Percentiles rank a stretch among this genome's conserved stretches.
Evolutionary conservation across 2,797 vertebrate genomes (phyloP).

Genomic region (Vespertilio murinus): DNA sequence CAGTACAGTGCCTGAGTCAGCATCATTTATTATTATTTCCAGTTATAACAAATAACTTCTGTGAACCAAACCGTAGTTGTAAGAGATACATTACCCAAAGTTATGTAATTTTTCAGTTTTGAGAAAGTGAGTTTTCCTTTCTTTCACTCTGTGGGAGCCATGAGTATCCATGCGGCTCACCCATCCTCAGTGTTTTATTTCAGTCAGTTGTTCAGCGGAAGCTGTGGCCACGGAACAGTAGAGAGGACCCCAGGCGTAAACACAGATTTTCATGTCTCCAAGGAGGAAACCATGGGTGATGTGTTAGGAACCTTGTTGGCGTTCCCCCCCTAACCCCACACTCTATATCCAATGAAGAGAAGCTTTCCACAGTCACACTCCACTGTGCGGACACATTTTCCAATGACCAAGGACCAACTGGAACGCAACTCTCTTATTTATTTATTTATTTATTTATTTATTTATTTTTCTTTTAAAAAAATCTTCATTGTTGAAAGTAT

Average conservation of each 20-base stretch:
- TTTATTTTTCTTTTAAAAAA: too few relatives aligned
- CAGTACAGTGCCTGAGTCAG: not conserved
- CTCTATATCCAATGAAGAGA: not conserved
- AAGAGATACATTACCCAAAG: not conserved
- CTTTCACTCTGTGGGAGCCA: not conserved
- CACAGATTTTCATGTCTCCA: not conserved
- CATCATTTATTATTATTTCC: constrained; percentile 6
- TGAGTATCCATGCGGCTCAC: not conserved
- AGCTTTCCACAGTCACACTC: not conserved
- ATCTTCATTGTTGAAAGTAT: too few relatives aligned
- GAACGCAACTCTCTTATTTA: too few relatives aligned
- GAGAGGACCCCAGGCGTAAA: not conserved
- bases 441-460: too few relatives aligned
- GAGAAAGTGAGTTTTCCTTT: constrained; percentile 28
- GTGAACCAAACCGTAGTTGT: not conserved
- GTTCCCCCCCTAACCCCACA: not conserved
- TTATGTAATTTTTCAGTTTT: not conserved
- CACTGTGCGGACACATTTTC: not conserved
- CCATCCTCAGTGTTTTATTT: not conserved
- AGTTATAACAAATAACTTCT: not conserved
- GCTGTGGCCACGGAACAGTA: not conserved
- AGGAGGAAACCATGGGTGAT: not conserved
- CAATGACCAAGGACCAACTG: not conserved
- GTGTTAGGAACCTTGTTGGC: not conserved
- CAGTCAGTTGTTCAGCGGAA: not conserved